Percentiles rank a stretch among this genome's conserved stretches.
These are phyloP conservation scores for Mycetomoellerius zeteki DNA, from an alignment of 1,140 invertebrate genomes.

Conservation along the genomic window DNA sequence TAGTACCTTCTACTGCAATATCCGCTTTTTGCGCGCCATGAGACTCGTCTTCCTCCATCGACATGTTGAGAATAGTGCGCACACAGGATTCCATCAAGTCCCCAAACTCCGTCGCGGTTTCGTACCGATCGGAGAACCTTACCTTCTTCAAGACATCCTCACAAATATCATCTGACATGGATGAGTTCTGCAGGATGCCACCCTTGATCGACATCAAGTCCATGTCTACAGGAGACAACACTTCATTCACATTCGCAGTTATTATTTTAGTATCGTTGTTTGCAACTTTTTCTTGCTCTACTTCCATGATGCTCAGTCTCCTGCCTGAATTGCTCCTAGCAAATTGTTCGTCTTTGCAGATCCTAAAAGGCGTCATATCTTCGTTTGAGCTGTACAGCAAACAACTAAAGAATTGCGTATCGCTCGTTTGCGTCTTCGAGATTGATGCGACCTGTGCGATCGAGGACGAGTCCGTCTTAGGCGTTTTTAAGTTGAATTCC, in stretches of 20 bases:
- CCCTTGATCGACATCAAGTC: constrained; percentile 59
- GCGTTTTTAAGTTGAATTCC: constrained; percentile 73
- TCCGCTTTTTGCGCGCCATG: constrained; percentile 13
- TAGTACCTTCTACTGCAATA: neutral
- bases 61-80: neutral
- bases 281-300: constrained; percentile 20
- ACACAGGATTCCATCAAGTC: neutral
- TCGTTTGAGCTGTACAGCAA: neutral
- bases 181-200: neutral
- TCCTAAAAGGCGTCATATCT: constrained; percentile 37
- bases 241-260: neutral
- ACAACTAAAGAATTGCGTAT: constrained; percentile 61
- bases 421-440: neutral
- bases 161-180: neutral
- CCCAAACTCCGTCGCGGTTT: neutral
- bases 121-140: constrained; percentile 75
- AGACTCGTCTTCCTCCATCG: neutral
- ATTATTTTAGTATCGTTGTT: neutral
- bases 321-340: constrained; percentile 42
- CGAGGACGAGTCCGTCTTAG: constrained; percentile 51
- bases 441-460: neutral
- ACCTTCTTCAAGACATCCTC: constrained; percentile 73
- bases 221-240: constrained; percentile 54
- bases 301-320: constrained; percentile 61
- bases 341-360: neutral